A percentile compares a stretch with the other conserved stretches of the same genome.
phyloP scores from a whole-genome alignment of 2,888 invertebrate species.

The Scaeva pyrastri region DNA sequence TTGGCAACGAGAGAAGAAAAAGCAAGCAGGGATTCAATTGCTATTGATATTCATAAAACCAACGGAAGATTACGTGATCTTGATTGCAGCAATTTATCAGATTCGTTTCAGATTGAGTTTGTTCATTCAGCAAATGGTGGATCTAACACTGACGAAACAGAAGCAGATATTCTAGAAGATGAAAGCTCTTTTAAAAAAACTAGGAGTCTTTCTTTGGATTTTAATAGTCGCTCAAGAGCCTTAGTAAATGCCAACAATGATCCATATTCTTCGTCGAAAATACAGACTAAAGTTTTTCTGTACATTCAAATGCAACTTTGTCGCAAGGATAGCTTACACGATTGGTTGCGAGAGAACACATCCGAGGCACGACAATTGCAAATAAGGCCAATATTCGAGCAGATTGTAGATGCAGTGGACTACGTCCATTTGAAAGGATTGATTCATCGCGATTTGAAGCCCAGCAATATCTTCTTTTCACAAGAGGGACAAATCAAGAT shows the following conservation, averaged over 20 bases:
- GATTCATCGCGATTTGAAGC: conserved; percentile 98
- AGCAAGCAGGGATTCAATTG: conserved; percentile 76
- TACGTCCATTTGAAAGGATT: conserved; percentile 97
- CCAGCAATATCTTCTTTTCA: conserved; percentile 97
- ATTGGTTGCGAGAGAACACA: conserved; percentile 91
- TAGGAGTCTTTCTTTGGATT: conserved; percentile 45
- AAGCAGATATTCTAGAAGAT: conserved; percentile 32
- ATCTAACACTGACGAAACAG: conserved; percentile 33
- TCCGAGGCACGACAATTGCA: conserved; percentile 84
- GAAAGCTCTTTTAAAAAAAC: conserved; percentile 47
- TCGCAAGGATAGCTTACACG: conserved; percentile 93
- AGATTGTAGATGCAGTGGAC: conserved; percentile 97
- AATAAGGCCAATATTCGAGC: conserved; percentile 90
- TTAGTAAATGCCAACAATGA: conserved; percentile 46
- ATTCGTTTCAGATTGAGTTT: conserved; percentile 84
- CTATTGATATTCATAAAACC: conserved; percentile 80
- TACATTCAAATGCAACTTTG: conserved; percentile 99
- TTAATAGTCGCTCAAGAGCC: conserved; percentile 58
- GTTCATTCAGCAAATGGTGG: conserved; percentile 79
- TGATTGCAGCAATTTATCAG: conserved; percentile 81
- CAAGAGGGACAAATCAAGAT: conserved; percentile 96
- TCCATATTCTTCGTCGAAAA: conserved; percentile 76
- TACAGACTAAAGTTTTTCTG: conserved; percentile 88
- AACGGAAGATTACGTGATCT: conserved; percentile 77
- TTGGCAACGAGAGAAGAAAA: conserved; percentile 77